Base-by-base conservation (phyloP, 2,113 vertebrate genomes). In the Marmota monax region DNA sequence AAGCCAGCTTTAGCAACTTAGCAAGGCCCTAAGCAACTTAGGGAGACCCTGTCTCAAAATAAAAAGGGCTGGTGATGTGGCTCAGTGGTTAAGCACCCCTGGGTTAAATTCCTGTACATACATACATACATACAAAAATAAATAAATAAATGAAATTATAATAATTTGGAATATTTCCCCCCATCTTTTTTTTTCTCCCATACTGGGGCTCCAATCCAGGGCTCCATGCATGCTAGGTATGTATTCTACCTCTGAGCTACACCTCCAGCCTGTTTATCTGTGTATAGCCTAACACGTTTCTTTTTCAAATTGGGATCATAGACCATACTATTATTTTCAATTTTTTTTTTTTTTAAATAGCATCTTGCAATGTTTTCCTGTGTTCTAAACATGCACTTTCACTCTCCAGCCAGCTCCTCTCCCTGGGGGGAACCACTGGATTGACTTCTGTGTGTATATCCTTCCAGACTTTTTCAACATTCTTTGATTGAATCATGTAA, bases 91-190 rank as follows among this genome's bases (percentile, higher is more conserved):
- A 63, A 63, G 23, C 8, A 63, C 23, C 56, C 6, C 22, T 11
- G 61, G 23, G 61, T 63, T 63, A 23, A 63, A 25, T 25, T 9
- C 61, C 61, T 27, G 9, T 45, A 45, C 45, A 45, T 45, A 45
- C 45, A 45, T 45, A 45, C 45, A 45, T 45, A 45, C 45, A 23
- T 27, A 27, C 23, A 23, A 63, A 22, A 58, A 22, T 58, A 58
- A 53, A 53, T 53, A 53, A 53, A 53, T 53, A 53, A 53, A 53
- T 53, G 14, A 53, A 14, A 53, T 56, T 5, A 63, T 63, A 88
- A 69, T 78, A 72, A 67, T 67, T 88, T 92, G 34, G 13, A 37
- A 79, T 90, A 74, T 72, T 97, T 73, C 39, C 34, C 27, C 25
- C 23, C 9, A 34, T 32, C 42, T 63, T 45, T 83, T 53, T 86